Percentiles rank a stretch among this genome's conserved stretches.
Conservation (phyloP, 2,888 invertebrate genomes). For the Eilema sororculum region DNA sequence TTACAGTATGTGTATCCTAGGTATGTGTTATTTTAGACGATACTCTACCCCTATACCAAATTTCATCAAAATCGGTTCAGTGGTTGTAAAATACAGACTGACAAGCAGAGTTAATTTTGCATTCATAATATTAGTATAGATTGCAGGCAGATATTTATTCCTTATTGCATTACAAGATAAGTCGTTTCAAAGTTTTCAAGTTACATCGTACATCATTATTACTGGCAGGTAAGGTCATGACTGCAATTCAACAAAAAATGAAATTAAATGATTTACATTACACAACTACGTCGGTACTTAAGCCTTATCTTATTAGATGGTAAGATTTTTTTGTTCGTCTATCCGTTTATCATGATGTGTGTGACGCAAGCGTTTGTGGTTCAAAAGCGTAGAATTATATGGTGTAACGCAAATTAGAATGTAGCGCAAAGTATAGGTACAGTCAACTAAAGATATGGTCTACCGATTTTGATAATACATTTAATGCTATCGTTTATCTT, state of each 20-base stretch:
- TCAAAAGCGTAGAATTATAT: not conserved
- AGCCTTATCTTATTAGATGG: not conserved
- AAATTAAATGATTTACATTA: not conserved
- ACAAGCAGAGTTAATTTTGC: too few species aligned
- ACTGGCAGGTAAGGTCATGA: not conserved
- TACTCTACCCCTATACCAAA: too few species aligned
- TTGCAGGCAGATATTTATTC: not conserved
- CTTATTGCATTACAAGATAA: not conserved
- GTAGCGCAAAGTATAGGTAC: not conserved
- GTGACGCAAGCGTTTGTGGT: conserved; percentile 1
- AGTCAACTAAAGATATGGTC: not conserved
- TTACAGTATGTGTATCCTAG: too few species aligned
- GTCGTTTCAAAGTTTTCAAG: not conserved
- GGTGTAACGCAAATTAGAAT: not conserved
- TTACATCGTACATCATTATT: not conserved
- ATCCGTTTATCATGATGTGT: not conserved
- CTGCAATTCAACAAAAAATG: not conserved
- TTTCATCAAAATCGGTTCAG: too few species aligned
- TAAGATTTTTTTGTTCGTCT: not conserved
- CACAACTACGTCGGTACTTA: not conserved
- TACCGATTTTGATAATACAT: not conserved
- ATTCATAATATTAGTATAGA: not conserved
- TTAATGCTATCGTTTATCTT: not conserved
- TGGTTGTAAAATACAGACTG: too few species aligned
- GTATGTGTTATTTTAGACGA: too few species aligned